Evolutionary conservation across 2,113 vertebrate genomes (phyloP).

Genomic region (Trinectes maculatus): DNA sequence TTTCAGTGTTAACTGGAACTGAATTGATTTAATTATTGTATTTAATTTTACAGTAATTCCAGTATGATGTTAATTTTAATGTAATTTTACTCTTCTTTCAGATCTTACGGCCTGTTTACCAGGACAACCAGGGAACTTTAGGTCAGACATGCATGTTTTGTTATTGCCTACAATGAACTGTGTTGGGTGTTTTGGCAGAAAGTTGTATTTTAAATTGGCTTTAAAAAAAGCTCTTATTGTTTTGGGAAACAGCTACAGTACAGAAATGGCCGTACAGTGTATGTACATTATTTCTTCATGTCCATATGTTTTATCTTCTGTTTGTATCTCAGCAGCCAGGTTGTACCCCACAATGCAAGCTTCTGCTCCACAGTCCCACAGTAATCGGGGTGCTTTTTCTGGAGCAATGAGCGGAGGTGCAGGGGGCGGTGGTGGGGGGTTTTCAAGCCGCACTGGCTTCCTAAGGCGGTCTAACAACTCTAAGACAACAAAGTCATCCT

Average conservation of each 20-base stretch:
- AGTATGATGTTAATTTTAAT: constrained; percentile 37
- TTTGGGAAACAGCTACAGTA: too few relatives aligned
- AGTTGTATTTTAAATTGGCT: constrained; percentile 9
- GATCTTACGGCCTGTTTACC: constrained; percentile 90
- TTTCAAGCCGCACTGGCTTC: constrained; percentile 83
- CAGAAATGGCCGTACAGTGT: too few relatives aligned
- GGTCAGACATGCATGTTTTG: constrained; percentile 79
- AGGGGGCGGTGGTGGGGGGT: constrained; percentile 34
- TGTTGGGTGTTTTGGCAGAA: not conserved
- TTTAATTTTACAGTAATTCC: too few relatives aligned
- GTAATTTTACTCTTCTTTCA: constrained; percentile 63
- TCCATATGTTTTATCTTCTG: not conserved
- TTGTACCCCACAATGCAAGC: constrained; percentile 72
- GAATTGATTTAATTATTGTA: too few relatives aligned
- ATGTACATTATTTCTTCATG: too few relatives aligned
- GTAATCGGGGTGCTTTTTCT: constrained; percentile 34
- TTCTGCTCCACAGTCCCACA: constrained; percentile 48
- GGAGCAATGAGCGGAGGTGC: constrained; percentile 25
- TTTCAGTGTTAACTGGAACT: not conserved
- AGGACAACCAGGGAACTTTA: constrained; percentile 82
- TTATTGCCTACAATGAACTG: not conserved
- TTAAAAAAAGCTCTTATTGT: not conserved
- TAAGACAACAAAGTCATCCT: constrained; percentile 68
- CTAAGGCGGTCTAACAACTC: constrained; percentile 81
- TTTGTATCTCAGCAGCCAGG: constrained; percentile 57